phyloP scores from a whole-genome alignment of 2,797 vertebrate genomes.

The Sparidentex hasta region DNA sequence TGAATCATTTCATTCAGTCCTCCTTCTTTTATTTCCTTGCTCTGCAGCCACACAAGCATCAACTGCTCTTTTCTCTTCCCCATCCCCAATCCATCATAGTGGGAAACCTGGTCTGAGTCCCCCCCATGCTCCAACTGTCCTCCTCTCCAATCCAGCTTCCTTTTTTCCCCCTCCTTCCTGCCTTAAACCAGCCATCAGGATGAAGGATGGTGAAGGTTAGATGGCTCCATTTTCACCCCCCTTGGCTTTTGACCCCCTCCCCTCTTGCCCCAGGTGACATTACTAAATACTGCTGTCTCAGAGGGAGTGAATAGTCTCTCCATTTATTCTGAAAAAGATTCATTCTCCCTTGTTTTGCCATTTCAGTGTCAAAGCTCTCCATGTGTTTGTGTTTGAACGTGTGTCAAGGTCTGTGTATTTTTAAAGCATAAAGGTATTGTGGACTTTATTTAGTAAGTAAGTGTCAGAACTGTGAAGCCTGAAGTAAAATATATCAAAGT shows the following conservation, averaged over 20 bases:
- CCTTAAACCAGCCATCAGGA: conserved; percentile 82
- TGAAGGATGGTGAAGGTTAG: conserved; percentile 86
- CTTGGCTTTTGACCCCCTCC: conserved; percentile 66
- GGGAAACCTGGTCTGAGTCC: conserved; percentile 57
- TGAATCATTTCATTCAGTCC: conserved; percentile 80
- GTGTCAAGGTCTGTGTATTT: neutral
- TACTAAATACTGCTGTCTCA: conserved; percentile 86
- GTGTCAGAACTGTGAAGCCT: conserved; percentile 24
- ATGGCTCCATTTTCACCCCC: conserved; percentile 81
- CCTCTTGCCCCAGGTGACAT: conserved; percentile 80
- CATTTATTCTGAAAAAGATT: conserved; percentile 78
- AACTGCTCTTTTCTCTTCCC: conserved; percentile 76
- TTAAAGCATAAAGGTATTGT: conserved; percentile 14
- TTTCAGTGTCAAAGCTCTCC: conserved; percentile 8
- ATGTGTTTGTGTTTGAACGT: conserved; percentile 5
- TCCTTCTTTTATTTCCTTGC: conserved; percentile 65
- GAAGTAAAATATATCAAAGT: conserved; percentile 13
- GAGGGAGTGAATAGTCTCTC: conserved; percentile 72
- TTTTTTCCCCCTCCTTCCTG: conserved; percentile 48
- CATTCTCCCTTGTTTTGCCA: conserved; percentile 43
- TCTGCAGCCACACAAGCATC: conserved; percentile 53
- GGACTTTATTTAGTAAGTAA: conserved; percentile 18
- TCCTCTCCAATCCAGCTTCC: conserved; percentile 50
- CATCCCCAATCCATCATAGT: conserved; percentile 83
- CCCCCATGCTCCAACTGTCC: conserved; percentile 50